Conservation (phyloP, 2,113 vertebrate genomes). For the Protobothrops flavoviridis region DNA sequence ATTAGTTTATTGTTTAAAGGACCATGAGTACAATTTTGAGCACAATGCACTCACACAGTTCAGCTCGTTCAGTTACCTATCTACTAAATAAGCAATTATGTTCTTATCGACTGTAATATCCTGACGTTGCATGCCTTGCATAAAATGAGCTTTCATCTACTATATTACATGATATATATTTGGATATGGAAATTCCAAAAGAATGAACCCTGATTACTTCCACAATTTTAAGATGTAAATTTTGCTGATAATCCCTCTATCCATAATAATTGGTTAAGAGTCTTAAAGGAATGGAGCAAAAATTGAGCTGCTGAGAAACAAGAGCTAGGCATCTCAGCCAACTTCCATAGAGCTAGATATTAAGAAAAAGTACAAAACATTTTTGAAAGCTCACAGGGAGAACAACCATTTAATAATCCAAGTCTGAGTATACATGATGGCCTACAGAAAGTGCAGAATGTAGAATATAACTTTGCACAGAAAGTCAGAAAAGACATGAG, state of each 20-base stretch:
- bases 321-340: not conserved
- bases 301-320: not conserved
- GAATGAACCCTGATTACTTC: not conserved
- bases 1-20: not conserved
- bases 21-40: not conserved
- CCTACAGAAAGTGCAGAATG: not conserved
- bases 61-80: not conserved
- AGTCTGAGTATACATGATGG: not conserved
- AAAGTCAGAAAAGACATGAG: not conserved
- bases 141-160: not conserved
- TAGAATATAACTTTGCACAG: not conserved
- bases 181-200: not conserved
- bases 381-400: not conserved
- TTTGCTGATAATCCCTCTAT: not conserved
- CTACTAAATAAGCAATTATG: slow-evolving; percentile 1
- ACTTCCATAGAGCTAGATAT: not conserved
- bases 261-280: not conserved
- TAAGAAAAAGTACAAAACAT: not conserved
- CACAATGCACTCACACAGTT: not conserved
- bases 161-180: not conserved
- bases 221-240: not conserved
- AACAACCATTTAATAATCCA: not conserved
- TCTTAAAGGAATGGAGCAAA: not conserved
- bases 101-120: not conserved
- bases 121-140: not conserved